These are phyloP conservation scores for Gallinago nigripennis DNA, from an alignment of 2,797 vertebrate genomes.

Conservation along the genomic window DNA sequence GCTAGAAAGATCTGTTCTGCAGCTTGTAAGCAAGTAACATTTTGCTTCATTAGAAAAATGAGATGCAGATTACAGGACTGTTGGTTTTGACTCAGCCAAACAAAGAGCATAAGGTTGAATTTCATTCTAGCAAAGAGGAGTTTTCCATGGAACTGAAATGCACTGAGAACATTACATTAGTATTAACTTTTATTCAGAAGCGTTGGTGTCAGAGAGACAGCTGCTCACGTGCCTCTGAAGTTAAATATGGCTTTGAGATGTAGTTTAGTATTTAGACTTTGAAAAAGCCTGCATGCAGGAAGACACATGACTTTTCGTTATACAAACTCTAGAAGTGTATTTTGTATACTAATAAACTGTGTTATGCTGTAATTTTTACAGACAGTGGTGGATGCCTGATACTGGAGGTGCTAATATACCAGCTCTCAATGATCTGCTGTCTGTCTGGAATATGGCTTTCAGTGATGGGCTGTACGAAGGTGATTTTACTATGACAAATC, in stretches of 20 bases:
- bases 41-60: neutral
- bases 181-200: neutral
- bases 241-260: neutral
- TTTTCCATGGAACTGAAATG: neutral
- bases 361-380: slow-evolving; percentile 43
- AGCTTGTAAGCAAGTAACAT: neutral
- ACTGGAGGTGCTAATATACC: slow-evolving; percentile 97
- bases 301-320: neutral
- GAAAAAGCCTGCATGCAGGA: neutral
- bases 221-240: neutral
- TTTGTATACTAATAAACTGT: neutral
- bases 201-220: neutral
- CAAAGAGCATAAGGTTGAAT: neutral
- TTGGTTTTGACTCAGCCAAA: neutral
- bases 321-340: neutral
- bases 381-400: slow-evolving; percentile 99
- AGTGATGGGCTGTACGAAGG: slow-evolving; percentile 97
- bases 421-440: slow-evolving; percentile 94
- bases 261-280: neutral
- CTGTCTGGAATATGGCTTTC: slow-evolving; percentile 98
- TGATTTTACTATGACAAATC: slow-evolving; percentile 93
- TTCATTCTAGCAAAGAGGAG: neutral
- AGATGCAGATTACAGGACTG: neutral
- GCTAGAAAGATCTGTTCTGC: neutral
- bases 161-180: neutral